Conservation (phyloP, 1,140 invertebrate genomes). For the Spodoptera frugiperda region DNA sequence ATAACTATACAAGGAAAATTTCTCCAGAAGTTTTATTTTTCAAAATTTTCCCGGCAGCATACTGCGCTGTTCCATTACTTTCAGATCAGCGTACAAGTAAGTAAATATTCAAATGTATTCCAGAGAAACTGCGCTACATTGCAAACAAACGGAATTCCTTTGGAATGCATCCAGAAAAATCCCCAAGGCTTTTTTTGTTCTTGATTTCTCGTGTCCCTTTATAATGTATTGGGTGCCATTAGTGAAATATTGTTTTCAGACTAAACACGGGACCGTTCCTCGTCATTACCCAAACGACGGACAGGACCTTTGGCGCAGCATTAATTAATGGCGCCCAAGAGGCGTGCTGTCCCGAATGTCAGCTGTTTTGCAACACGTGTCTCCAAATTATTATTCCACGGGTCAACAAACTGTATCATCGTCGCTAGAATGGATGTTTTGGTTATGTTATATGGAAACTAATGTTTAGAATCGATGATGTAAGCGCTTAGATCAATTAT, state of each 20-base stretch:
- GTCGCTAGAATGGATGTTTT: not conserved
- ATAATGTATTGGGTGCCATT: not conserved
- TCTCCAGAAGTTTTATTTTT: no score
- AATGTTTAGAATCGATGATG: not conserved
- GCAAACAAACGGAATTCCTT: not conserved
- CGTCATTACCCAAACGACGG: constrained; percentile 17
- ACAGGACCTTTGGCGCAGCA: constrained; percentile 22
- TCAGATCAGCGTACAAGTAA: constrained; percentile 14
- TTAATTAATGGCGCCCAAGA: constrained; percentile 37
- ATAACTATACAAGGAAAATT: not conserved
- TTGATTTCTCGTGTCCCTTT: not conserved
- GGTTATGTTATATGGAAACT: no score
- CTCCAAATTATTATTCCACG: constrained; percentile 20
- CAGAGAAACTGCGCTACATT: not conserved
- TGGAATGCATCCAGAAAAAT: constrained; percentile 16
- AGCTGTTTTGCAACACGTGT: constrained; percentile 33
- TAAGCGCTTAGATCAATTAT: not conserved
- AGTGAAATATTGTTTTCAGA: constrained; percentile 21
- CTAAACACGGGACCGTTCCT: constrained; percentile 12
- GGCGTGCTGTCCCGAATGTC: constrained; percentile 29
- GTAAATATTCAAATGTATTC: constrained; percentile 24
- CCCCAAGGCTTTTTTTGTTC: not conserved
- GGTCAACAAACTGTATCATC: constrained; percentile 24
- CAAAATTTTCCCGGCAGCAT: not conserved
- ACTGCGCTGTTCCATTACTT: constrained; percentile 11